phyloP scores from a whole-genome alignment of 2,888 invertebrate genomes.

The Nemotelus pantherinus region DNA sequence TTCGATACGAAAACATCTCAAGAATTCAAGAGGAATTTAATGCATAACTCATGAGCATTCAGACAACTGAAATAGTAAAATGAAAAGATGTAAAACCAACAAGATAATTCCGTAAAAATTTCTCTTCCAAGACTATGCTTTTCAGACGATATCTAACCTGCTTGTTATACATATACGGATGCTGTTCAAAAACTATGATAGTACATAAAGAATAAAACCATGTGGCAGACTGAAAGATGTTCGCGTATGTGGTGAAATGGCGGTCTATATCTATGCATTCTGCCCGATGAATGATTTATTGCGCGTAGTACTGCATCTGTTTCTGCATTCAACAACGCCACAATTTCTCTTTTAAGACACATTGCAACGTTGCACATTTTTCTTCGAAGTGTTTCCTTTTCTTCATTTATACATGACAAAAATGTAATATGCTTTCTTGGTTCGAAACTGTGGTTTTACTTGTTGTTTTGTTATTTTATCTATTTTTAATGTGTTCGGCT shows the following conservation, averaged over 20 bases:
- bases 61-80: conserved; percentile 39
- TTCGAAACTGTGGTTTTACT: neutral
- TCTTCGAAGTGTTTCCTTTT: conserved; percentile 4
- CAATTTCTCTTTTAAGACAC: conserved; percentile 26
- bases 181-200: neutral
- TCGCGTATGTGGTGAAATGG: neutral
- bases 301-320: conserved; percentile 42
- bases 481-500: too few species aligned
- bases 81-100: conserved; percentile 43
- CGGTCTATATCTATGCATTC: conserved; percentile 23
- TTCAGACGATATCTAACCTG: neutral
- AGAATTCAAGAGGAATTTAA: conserved; percentile 30
- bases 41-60: conserved; percentile 43
- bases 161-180: neutral
- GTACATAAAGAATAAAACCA: neutral
- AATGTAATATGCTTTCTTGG: conserved; percentile 25
- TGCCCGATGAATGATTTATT: conserved; percentile 44
- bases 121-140: conserved; percentile 10
- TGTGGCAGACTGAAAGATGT: neutral
- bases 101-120: conserved; percentile 40
- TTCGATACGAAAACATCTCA: conserved; percentile 21
- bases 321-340: conserved; percentile 43
- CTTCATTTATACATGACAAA: conserved; percentile 29
- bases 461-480: too few species aligned
- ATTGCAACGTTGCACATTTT: conserved; percentile 23